These are phyloP conservation scores for Torymus auratus DNA, from an alignment of 2,888 invertebrate species.

Conservation along the genomic window DNA sequence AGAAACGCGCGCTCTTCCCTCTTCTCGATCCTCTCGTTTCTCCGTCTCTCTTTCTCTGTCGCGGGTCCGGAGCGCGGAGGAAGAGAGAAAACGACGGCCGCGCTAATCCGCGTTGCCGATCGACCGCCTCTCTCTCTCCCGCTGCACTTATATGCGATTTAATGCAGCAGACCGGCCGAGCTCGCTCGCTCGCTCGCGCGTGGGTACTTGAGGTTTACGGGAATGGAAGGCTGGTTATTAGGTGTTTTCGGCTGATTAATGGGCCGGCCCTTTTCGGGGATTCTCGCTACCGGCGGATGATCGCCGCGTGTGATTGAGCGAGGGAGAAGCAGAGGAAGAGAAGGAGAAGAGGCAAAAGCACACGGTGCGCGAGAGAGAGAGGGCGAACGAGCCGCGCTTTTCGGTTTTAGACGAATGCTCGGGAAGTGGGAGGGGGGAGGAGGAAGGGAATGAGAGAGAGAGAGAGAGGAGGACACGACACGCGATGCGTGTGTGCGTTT, in stretches of 20 bases:
- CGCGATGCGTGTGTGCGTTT: conserved; percentile 26
- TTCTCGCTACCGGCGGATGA: conserved; percentile 57
- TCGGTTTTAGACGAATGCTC: not conserved
- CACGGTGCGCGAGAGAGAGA: not conserved
- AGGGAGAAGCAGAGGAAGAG: conserved; percentile 10
- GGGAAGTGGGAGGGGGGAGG: not conserved
- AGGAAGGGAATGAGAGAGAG: not conserved
- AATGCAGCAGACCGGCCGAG: conserved; percentile 27
- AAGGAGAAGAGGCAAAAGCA: too few relatives aligned
- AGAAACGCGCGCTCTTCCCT: conserved; percentile 13
- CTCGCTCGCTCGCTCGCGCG: conserved; percentile 5
- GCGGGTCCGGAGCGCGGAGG: not conserved
- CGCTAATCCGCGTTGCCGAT: conserved; percentile 74
- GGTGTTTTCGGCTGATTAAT: conserved; percentile 59
- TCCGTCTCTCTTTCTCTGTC: not conserved
- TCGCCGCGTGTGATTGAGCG: conserved; percentile 52
- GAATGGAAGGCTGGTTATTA: conserved; percentile 58
- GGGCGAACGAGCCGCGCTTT: conserved; percentile 7
- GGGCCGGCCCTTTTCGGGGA: conserved; percentile 55
- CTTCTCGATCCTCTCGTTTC: conserved; percentile 9
- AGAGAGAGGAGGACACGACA: conserved; percentile 4
- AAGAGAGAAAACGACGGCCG: conserved; percentile 37
- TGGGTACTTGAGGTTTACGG: conserved; percentile 58
- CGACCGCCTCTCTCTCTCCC: conserved; percentile 55
- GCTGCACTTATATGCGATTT: conserved; percentile 51